phyloP scores from a whole-genome alignment of 2,113 vertebrate species.

The Osmerus mordax region DNA sequence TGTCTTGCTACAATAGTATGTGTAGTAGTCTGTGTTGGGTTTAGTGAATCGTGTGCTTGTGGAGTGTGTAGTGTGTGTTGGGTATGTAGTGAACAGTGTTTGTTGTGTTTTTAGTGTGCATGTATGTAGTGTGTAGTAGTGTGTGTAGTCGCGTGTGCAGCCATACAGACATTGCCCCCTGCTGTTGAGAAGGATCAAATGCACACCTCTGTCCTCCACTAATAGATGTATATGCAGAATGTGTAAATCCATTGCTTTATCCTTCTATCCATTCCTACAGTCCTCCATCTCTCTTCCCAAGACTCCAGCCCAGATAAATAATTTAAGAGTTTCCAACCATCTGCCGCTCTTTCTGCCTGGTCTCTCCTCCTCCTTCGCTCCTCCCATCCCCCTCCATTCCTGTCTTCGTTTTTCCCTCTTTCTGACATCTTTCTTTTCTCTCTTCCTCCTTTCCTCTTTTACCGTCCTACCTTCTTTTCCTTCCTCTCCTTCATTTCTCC shows the following conservation, averaged over 20 bases:
- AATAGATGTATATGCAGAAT: no score
- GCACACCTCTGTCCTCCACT: no score
- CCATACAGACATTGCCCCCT: not conserved
- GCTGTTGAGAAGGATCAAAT: no score
- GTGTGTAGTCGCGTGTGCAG: not conserved
- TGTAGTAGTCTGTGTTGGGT: no score
- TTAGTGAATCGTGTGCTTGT: no score
- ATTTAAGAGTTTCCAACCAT: not conserved
- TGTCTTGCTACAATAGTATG: no score
- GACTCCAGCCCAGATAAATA: conserved; percentile 1
- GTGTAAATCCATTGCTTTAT: not conserved
- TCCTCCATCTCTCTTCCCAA: not conserved
- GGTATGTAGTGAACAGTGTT: no score
- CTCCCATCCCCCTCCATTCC: not conserved
- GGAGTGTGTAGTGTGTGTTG: no score
- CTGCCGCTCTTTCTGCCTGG: not conserved
- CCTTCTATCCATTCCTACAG: not conserved
- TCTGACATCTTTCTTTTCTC: conserved; percentile 7
- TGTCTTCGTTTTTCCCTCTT: not conserved
- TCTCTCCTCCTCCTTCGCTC: conserved; percentile 1
- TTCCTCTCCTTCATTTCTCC: not conserved
- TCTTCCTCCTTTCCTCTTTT: conserved; percentile 24
- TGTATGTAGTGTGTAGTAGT: not conserved
- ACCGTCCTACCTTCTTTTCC: conserved; percentile 1
- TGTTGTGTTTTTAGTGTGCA: no score